Percentiles rank a stretch among this genome's conserved stretches.
Conservation (phyloP, 2,888 invertebrate genomes). For the Cyrtodaria siliqua region DNA sequence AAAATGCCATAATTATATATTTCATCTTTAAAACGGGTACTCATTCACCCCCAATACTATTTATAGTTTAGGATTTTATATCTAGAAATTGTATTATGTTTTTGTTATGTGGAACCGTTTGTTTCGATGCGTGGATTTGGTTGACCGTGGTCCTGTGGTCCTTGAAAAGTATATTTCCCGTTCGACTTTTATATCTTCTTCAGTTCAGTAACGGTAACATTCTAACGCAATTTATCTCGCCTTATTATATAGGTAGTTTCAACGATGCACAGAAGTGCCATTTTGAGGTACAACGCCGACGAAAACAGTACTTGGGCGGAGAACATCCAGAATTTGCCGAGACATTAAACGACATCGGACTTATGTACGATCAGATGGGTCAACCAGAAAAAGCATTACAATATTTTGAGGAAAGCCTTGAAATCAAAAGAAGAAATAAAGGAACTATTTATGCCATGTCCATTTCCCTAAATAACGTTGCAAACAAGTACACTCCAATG, state of each 20-base stretch:
- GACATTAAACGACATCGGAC: constrained; percentile 67
- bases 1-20: no score
- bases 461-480: constrained; percentile 65
- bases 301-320: constrained; percentile 29
- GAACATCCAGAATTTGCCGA: constrained; percentile 49
- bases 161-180: no score
- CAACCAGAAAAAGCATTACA: constrained; percentile 56
- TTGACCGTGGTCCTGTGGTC: no score
- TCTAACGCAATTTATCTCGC: no score
- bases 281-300: constrained; percentile 36
- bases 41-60: no score
- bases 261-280: constrained; percentile 61
- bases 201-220: no score
- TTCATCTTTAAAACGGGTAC: no score
- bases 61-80: no score
- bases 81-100: no score
- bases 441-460: constrained; percentile 50
- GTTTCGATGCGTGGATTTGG: no score
- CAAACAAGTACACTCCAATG: constrained; percentile 35
- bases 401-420: constrained; percentile 58
- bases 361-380: constrained; percentile 63
- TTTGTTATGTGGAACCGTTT: no score
- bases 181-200: no score
- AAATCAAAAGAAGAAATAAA: constrained; percentile 51
- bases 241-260: constrained; percentile 58